These are phyloP conservation scores for Archips crataeganus DNA, from an alignment of 2,888 invertebrate species.

Conservation along the genomic window DNA sequence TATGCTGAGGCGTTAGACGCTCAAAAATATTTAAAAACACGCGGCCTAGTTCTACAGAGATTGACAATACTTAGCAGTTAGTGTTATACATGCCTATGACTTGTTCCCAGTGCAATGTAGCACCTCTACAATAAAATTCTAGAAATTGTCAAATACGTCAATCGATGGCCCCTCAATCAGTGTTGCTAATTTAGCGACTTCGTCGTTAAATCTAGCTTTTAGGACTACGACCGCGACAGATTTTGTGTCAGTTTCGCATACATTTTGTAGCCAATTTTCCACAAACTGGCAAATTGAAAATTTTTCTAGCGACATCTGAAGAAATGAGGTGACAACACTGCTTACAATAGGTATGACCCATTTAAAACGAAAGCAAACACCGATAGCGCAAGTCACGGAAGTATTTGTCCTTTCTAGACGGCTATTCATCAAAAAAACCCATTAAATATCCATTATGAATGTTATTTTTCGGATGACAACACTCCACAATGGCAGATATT, in stretches of 20 bases:
- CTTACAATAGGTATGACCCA: conserved; percentile 23
- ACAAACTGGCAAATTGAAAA: no score
- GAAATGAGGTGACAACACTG: no score
- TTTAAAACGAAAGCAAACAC: conserved; percentile 40
- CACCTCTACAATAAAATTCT: neutral
- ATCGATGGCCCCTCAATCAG: conserved; percentile 4
- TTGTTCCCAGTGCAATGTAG: neutral
- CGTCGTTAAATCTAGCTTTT: no score
- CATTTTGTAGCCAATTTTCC: no score
- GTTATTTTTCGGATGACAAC: conserved; percentile 79
- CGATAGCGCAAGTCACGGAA: conserved; percentile 51
- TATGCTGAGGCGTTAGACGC: no score
- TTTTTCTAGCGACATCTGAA: no score
- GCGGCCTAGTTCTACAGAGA: no score
- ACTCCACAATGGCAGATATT: conserved; percentile 79
- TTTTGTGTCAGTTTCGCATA: no score
- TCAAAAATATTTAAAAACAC: no score
- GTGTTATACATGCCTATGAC: neutral
- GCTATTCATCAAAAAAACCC: conserved; percentile 71
- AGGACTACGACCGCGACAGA: no score
- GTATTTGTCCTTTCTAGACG: conserved; percentile 55
- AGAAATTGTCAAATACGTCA: neutral
- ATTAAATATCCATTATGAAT: conserved; percentile 80
- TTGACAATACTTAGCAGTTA: neutral
- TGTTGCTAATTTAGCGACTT: no score